Percentiles rank a stretch among this genome's conserved stretches.
Evolutionary conservation across 2,797 vertebrate genomes (phyloP).

Genomic region (Okamejei kenojei): DNA sequence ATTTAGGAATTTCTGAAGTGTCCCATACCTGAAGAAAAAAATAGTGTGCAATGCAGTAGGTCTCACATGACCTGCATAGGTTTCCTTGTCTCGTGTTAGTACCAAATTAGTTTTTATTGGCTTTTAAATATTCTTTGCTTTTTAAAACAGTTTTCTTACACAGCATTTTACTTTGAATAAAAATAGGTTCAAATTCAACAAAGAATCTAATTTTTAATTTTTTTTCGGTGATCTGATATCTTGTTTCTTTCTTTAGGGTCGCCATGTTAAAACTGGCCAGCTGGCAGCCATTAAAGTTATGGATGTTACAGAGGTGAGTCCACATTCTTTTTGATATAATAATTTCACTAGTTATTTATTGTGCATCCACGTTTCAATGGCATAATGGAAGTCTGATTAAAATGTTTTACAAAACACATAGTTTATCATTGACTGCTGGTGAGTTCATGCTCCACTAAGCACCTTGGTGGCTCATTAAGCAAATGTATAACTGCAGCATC

Average conservation of each 20-base stretch:
- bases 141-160: too few species aligned
- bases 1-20: neutral
- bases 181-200: neutral
- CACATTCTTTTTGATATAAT: neutral
- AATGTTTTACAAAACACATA: neutral
- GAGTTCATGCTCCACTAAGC: neutral
- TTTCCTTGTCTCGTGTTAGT: neutral
- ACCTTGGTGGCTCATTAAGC: neutral
- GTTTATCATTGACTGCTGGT: neutral
- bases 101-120: neutral
- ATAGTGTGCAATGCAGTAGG: neutral
- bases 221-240: conserved; percentile 30
- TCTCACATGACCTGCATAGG: neutral
- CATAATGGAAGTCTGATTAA: neutral
- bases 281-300: conserved; percentile 98
- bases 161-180: neutral
- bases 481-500: neutral
- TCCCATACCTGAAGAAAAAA: neutral
- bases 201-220: too few species aligned
- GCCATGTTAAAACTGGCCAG: conserved; percentile 97
- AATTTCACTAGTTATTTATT: neutral
- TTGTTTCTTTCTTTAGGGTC: conserved; percentile 67
- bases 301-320: conserved; percentile 94
- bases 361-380: neutral
- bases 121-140: neutral